Conservation (phyloP, 2,888 invertebrate genomes). For the Melipona bicolor region DNA sequence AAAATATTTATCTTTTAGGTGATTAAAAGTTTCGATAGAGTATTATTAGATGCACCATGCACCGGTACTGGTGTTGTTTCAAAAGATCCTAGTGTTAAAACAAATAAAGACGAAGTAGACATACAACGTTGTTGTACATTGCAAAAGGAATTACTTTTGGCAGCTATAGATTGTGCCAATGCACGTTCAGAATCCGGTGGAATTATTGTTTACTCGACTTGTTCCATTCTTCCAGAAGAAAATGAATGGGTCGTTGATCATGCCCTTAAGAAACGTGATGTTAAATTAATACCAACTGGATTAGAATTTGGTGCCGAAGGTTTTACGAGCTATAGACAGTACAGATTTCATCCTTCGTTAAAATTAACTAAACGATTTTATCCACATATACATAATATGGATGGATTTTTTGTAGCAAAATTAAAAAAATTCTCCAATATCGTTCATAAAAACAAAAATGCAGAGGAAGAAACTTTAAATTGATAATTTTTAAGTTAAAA, state of each 20-base stretch:
- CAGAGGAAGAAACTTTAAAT: constrained; percentile 55
- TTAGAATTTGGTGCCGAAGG: constrained; percentile 98
- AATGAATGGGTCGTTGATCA: constrained; percentile 99
- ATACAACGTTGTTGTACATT: constrained; percentile 96
- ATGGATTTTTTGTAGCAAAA: constrained; percentile 99
- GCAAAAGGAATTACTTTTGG: constrained; percentile 95
- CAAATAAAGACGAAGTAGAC: constrained; percentile 94
- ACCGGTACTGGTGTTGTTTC: constrained; percentile 99
- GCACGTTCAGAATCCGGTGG: constrained; percentile 97
- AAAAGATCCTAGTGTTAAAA: constrained; percentile 98
- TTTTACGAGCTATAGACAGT: constrained; percentile 93
- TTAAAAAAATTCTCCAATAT: constrained; percentile 97
- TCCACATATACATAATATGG: constrained; percentile 99
- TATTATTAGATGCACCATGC: constrained; percentile 98
- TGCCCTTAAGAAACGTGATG: constrained; percentile 95
- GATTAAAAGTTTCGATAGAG: constrained; percentile 97
- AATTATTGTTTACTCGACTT: constrained; percentile 98
- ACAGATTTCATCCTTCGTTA: constrained; percentile 95
- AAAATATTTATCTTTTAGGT: constrained; percentile 84
- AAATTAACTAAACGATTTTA: constrained; percentile 96
- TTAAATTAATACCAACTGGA: constrained; percentile 96
- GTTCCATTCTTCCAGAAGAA: constrained; percentile 98
- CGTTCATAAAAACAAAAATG: constrained; percentile 83
- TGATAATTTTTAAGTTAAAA: constrained; percentile 18
- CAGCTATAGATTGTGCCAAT: constrained; percentile 98